Percentiles rank a stretch among this genome's conserved stretches.
These are phyloP conservation scores for Pasiphila rectangulata DNA, from an alignment of 2,888 invertebrate genomes.

Conservation along the genomic window DNA sequence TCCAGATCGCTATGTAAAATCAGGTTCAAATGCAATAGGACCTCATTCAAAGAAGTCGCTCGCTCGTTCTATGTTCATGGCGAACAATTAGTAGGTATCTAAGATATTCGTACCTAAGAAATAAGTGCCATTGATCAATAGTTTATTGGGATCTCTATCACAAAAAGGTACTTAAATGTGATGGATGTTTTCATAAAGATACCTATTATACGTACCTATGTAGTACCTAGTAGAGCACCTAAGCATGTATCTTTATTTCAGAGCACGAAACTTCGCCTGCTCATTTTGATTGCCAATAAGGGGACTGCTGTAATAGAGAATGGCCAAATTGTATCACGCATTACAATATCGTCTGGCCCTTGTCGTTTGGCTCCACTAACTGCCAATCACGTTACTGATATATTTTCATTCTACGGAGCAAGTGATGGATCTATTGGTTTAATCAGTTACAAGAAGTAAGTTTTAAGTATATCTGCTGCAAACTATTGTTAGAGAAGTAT, in stretches of 20 bases:
- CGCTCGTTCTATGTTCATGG: too few relatives aligned
- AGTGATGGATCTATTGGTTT: constrained; percentile 94
- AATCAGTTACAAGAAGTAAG: constrained; percentile 80
- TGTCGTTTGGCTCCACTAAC: constrained; percentile 59
- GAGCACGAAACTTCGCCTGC: constrained; percentile 83
- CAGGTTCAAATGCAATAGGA: too few relatives aligned
- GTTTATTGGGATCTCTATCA: too few relatives aligned
- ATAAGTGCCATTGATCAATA: too few relatives aligned
- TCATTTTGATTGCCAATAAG: constrained; percentile 91
- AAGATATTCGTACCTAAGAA: too few relatives aligned
- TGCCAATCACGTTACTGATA: constrained; percentile 61
- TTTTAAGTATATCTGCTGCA: constrained; percentile 6
- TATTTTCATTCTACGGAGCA: constrained; percentile 90
- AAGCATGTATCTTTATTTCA: constrained; percentile 43
- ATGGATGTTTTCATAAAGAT: too few relatives aligned
- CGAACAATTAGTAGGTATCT: too few relatives aligned
- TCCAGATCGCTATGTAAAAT: too few relatives aligned
- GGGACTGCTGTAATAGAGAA: constrained; percentile 88
- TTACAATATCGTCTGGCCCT: constrained; percentile 57
- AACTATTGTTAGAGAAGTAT: too few relatives aligned
- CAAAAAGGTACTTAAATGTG: too few relatives aligned
- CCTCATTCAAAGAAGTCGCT: too few relatives aligned
- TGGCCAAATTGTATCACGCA: constrained; percentile 79
- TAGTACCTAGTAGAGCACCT: background rate
- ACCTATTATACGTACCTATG: background rate